Conservation (phyloP, 2,797 vertebrate genomes). For the Buphagus erythrorhynchus region DNA sequence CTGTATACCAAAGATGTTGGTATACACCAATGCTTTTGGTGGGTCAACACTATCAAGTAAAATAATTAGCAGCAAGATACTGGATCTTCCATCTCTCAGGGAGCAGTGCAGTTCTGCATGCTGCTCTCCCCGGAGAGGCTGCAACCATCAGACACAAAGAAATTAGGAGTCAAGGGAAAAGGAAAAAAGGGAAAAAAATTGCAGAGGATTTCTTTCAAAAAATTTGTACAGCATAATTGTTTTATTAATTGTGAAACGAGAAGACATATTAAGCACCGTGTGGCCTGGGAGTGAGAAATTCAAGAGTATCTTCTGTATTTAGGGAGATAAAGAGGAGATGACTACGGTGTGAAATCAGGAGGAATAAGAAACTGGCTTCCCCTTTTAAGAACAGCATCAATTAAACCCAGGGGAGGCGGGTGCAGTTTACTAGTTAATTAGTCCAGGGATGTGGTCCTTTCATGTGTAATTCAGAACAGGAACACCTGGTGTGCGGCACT, state of each 20-base stretch:
- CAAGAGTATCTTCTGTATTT: constrained; percentile 55
- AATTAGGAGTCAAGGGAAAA: neutral
- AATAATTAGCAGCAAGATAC: constrained; percentile 64
- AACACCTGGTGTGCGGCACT: constrained; percentile 84
- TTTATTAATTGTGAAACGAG: constrained; percentile 57
- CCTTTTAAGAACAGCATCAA: constrained; percentile 79
- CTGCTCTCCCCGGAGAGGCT: constrained; percentile 27
- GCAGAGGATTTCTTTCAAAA: neutral
- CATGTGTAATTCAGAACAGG: constrained; percentile 87
- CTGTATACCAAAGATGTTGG: neutral
- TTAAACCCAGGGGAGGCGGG: constrained; percentile 81
- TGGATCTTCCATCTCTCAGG: constrained; percentile 49
- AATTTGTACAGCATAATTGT: constrained; percentile 14
- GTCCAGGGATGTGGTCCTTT: constrained; percentile 83
- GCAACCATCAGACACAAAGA: constrained; percentile 18
- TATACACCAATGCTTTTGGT: constrained; percentile 56
- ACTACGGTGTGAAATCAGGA: constrained; percentile 62
- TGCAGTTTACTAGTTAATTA: constrained; percentile 86
- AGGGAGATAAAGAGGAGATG: constrained; percentile 68
- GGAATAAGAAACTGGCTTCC: constrained; percentile 67
- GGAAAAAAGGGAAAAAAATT: neutral
- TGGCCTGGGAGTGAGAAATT: constrained; percentile 47
- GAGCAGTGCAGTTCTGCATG: neutral
- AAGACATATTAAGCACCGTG: neutral
- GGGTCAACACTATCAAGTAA: constrained; percentile 63